Conservation (phyloP, 2,113 vertebrate species). For the Illadopsis cleaveri region DNA sequence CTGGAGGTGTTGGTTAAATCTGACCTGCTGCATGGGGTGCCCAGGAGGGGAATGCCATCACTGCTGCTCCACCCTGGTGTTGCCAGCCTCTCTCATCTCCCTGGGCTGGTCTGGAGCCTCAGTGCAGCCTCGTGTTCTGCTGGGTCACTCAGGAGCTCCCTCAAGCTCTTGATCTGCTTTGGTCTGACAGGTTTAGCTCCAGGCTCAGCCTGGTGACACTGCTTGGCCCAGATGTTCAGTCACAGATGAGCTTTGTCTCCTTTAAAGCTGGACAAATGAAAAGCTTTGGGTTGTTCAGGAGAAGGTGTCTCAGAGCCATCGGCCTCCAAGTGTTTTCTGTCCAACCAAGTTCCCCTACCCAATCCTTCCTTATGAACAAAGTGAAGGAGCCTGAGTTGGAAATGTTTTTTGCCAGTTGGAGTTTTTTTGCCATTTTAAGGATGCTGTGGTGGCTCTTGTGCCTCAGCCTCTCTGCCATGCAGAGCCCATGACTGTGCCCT, state of each 20-base stretch:
- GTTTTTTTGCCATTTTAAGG: not conserved
- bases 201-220: not conserved
- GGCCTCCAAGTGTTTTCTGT: not conserved
- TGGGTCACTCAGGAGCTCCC: not conserved
- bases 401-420: accelerated
- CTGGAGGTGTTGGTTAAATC: not conserved
- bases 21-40: not conserved
- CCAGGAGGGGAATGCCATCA: not conserved
- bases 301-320: not conserved
- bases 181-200: not conserved
- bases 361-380: not conserved
- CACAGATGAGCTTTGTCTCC: not conserved
- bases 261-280: not conserved
- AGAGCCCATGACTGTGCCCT: not conserved
- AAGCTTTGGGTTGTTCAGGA: not conserved
- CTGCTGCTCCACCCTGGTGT: not conserved
- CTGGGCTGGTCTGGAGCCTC: not conserved
- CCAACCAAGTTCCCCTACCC: not conserved
- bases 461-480: not conserved
- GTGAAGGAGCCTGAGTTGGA: not conserved
- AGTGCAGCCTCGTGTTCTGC: not conserved
- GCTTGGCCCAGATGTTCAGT: not conserved
- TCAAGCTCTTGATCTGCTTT: not conserved
- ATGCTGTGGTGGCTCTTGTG: not conserved
- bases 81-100: not conserved